Evolutionary conservation across 53 echinoderm and acorn worm genomes (phyloP).

Genomic region (Stichopus horrens): DNA sequence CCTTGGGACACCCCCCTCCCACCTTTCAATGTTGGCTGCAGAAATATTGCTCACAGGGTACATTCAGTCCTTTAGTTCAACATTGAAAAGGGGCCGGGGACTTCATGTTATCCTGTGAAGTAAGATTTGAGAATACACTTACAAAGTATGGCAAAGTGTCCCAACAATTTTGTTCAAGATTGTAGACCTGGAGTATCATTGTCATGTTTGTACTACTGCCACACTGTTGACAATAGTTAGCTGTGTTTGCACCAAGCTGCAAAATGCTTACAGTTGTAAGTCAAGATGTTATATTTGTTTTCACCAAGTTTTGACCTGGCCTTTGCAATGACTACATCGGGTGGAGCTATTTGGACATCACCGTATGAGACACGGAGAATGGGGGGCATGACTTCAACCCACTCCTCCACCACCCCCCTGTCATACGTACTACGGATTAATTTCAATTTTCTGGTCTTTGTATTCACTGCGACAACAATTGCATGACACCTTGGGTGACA

Average conservation of each 20-base stretch:
- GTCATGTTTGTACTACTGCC: too few species aligned
- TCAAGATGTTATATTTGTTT: slow-evolving; percentile 18
- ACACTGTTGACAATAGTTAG: not conserved
- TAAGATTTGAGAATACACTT: too few species aligned
- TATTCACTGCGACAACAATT: slow-evolving; percentile 39
- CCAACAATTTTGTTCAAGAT: too few species aligned
- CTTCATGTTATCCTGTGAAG: too few species aligned
- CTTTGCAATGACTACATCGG: not conserved
- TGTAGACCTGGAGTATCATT: too few species aligned
- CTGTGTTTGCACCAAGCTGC: slow-evolving; percentile 33
- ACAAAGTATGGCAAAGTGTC: too few species aligned
- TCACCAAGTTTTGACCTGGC: slow-evolving; percentile 25
- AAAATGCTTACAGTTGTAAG: slow-evolving; percentile 42
- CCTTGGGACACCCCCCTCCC: too few species aligned
- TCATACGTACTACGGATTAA: slow-evolving; percentile 58
- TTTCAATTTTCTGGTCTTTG: slow-evolving; percentile 35
- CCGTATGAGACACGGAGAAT: slow-evolving; percentile 23
- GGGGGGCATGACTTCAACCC: slow-evolving; percentile 45
- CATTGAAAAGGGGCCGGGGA: too few species aligned
- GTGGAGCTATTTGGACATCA: not conserved
- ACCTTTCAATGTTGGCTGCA: too few species aligned
- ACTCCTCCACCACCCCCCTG: slow-evolving; percentile 59
- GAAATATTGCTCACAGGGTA: too few species aligned
- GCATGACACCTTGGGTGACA: slow-evolving; percentile 66
- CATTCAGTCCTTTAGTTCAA: too few species aligned